Base-by-base conservation (phyloP, 2,113 vertebrate species). In the Fulmarus glacialis region DNA sequence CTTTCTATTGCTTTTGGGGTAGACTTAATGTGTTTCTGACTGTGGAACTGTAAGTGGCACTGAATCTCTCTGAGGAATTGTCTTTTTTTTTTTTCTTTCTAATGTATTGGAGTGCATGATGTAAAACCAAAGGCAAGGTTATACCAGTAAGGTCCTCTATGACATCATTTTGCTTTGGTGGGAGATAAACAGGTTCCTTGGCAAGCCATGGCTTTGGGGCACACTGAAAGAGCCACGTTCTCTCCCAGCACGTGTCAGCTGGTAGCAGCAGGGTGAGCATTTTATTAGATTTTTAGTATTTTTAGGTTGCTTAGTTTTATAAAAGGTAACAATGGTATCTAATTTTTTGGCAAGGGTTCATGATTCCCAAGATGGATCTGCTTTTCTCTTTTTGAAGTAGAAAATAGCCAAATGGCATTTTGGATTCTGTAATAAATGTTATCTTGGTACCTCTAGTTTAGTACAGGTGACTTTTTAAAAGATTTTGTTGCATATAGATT, bases 161-260 rank as follows among this genome's bases (percentile, higher is more conserved):
- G 56, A 34, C 17, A 34, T 48, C 3, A 2, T 32, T 72, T 81
- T 74, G 9, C 34, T 63, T 32, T 53, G 56, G 15, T 36, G 64
- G 50, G 30, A 81, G 36, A 12, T 48, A 30, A 68, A 23, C 17
- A 50, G 34, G 6, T 26, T 68, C 19, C 55, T 84, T 47, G 36
- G 32, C 36, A 81, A 78, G 22, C 52, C 32, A 4, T 71, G 38
- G 9, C 30, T 84, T 47, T 50, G 34, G 40, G 16, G 8, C 1
- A 12, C 2, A 1, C 15, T 56, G 13, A 13, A 47, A 62, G 32
- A 50, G 9, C 22, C 23, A 3, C 0, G 0, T 71, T 87, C 4
- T 71, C 7, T 43, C 43, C 18, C 52, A 66, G 36, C 9, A 26
- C 0, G 0, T n/a, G 42, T 58, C 11, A 17, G 15, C 9, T 92